These are phyloP conservation scores for Bimastos eiseni DNA, from an alignment of 2,888 invertebrate species.

Conservation along the genomic window DNA sequence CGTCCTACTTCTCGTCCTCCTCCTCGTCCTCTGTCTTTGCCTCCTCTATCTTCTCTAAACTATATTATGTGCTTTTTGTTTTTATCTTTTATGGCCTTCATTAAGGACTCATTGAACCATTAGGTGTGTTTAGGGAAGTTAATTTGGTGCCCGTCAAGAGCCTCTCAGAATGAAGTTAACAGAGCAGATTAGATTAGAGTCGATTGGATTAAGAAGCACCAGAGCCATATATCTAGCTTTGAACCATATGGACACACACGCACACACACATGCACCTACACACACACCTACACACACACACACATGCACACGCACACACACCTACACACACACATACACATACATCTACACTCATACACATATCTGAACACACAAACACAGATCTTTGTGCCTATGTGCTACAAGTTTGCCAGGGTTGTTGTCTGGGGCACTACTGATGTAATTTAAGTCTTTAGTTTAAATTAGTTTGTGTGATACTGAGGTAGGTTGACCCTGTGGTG, in stretches of 20 bases:
- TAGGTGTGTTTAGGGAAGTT: neutral
- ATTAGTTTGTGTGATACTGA: slow-evolving; percentile 6
- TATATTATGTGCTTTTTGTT: no score
- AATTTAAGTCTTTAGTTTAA: neutral
- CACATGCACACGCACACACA: neutral
- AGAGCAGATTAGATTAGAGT: neutral
- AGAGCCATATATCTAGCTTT: neutral
- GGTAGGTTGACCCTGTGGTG: neutral
- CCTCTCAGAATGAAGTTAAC: neutral
- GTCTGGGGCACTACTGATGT: neutral
- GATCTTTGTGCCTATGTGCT: neutral
- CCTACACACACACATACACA: neutral
- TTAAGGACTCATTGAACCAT: neutral
- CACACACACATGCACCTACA: neutral
- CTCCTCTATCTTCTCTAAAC: no score
- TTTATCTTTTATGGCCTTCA: neutral
- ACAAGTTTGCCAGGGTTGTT: neutral
- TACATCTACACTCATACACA: no score
- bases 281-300: neutral
- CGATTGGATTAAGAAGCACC: neutral
- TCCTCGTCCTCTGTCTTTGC: no score
- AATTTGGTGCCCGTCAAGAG: neutral
- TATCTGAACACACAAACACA: no score
- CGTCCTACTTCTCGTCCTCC: no score
- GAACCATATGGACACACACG: neutral